Conservation (phyloP, 2,797 vertebrate species). For the Characodon lateralis region DNA sequence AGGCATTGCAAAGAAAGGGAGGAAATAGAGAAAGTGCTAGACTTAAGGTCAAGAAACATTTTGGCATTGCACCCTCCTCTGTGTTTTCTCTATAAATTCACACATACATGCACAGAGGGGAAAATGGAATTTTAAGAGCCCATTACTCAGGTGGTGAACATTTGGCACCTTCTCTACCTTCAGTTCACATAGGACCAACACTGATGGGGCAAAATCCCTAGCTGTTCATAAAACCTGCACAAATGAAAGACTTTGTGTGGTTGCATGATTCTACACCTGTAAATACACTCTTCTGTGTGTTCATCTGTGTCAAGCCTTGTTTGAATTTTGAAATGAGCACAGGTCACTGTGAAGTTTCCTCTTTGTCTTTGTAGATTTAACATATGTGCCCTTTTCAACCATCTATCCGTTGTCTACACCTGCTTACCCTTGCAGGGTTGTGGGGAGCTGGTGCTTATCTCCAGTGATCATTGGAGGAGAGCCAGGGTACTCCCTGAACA, state of each 20-base stretch:
- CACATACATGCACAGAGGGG: constrained; percentile 16
- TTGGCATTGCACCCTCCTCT: constrained; percentile 23
- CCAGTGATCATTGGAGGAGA: not conserved
- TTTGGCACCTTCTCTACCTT: constrained; percentile 64
- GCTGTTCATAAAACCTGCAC: constrained; percentile 35
- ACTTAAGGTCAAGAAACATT: constrained; percentile 30
- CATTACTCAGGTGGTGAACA: constrained; percentile 70
- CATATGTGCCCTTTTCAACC: constrained; percentile 41
- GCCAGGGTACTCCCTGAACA: not conserved
- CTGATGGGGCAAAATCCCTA: constrained; percentile 63
- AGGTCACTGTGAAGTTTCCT: constrained; percentile 22
- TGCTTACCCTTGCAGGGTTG: not conserved
- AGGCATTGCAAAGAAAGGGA: constrained; percentile 12
- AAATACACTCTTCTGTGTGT: not conserved
- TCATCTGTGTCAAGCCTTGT: constrained; percentile 20
- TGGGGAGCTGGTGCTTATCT: not conserved
- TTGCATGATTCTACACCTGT: not conserved
- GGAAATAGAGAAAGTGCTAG: constrained; percentile 4
- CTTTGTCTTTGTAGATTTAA: constrained; percentile 41
- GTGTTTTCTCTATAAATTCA: constrained; percentile 20
- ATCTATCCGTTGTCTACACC: not conserved
- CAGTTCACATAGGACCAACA: constrained; percentile 56
- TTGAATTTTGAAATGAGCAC: constrained; percentile 13
- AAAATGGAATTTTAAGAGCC: constrained; percentile 60
- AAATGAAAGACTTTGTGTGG: constrained; percentile 18